Conservation (phyloP, 2,113 vertebrate species). For the Rhizomys pruinosus region DNA sequence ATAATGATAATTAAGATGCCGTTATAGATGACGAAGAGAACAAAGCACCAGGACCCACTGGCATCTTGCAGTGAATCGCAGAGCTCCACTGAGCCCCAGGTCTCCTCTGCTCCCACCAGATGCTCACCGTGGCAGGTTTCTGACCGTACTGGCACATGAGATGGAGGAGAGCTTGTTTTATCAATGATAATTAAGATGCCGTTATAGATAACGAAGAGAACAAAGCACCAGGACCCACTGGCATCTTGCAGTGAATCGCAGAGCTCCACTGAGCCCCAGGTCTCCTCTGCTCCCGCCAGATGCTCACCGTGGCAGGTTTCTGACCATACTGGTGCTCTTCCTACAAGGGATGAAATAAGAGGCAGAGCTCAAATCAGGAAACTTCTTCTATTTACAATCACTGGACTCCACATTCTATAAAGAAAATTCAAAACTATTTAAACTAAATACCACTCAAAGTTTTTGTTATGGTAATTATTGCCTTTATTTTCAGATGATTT, state of each 20-base stretch:
- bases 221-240: background rate
- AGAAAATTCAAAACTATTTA: slow-evolving; percentile 62
- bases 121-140: background rate
- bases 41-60: background rate
- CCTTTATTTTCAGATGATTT: slow-evolving; percentile 34
- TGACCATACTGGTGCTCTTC: slow-evolving; percentile 13
- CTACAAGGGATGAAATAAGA: background rate
- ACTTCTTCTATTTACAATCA: slow-evolving; percentile 58
- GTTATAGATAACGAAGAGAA: background rate
- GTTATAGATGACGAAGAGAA: background rate
- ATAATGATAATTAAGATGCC: background rate
- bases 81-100: background rate
- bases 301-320: background rate
- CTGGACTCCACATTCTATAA: slow-evolving; percentile 26
- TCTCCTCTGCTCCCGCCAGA: background rate
- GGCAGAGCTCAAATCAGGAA: slow-evolving; percentile 48
- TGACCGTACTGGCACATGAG: too few species aligned
- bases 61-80: background rate
- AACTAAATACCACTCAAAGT: slow-evolving; percentile 40
- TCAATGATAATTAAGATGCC: background rate
- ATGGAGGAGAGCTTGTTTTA: background rate
- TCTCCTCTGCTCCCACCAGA: background rate
- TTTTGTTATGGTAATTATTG: slow-evolving; percentile 49
- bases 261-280: background rate
- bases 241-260: background rate